Evolutionary conservation across 1,140 invertebrate species (phyloP).

Genomic region (Neodiprion virginianus): DNA sequence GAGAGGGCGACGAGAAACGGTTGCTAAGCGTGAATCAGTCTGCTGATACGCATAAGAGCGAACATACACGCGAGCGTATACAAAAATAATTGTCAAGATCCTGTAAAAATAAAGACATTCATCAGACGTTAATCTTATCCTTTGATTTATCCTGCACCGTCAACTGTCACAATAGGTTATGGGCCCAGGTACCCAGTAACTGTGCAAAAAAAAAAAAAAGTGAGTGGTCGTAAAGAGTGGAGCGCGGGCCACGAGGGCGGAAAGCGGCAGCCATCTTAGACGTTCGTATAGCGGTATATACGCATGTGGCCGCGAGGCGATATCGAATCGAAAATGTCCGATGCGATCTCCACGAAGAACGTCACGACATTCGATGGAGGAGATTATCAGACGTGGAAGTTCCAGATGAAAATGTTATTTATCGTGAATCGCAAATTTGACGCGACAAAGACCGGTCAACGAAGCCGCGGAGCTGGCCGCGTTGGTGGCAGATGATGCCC

Average conservation of each 20-base stretch:
- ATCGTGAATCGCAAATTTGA: conserved; percentile 22
- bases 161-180: conserved; percentile 22
- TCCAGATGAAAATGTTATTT: conserved; percentile 31
- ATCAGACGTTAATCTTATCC: too few relatives aligned
- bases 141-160: too few relatives aligned
- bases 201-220: neutral
- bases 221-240: too few relatives aligned
- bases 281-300: neutral
- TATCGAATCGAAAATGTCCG: conserved; percentile 16
- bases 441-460: neutral
- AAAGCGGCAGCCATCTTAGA: neutral
- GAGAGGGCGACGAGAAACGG: too few relatives aligned
- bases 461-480: conserved; percentile 13
- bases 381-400: conserved; percentile 49
- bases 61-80: too few relatives aligned
- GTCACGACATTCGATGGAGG: conserved; percentile 32
- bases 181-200: conserved; percentile 18
- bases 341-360: conserved; percentile 9
- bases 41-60: too few relatives aligned
- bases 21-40: too few relatives aligned
- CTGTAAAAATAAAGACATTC: too few relatives aligned
- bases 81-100: too few relatives aligned
- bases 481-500: conserved; percentile 27
- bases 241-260: neutral
- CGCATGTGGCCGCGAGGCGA: neutral